These are phyloP conservation scores for Ochropacha duplaris DNA, from an alignment of 2,888 invertebrate genomes.

Conservation along the genomic window DNA sequence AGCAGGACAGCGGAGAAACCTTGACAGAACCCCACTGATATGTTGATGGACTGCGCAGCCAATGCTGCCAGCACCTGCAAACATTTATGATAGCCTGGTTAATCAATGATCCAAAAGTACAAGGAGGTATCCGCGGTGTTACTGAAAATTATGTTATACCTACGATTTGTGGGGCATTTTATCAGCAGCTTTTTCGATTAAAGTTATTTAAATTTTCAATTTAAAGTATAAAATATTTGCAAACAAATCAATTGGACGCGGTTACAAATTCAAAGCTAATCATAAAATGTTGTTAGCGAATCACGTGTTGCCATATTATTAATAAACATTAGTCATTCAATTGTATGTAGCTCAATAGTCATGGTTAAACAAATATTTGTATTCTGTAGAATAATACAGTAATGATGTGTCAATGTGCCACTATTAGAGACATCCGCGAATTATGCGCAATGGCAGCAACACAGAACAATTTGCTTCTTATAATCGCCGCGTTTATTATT, in stretches of 20 bases:
- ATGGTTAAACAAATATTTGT: neutral
- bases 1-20: constrained; percentile 89
- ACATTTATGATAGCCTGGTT: constrained; percentile 35
- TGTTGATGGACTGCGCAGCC: constrained; percentile 89
- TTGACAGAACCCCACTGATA: constrained; percentile 89
- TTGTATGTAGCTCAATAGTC: neutral
- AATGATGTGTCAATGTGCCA: neutral
- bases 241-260: neutral
- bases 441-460: neutral
- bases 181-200: neutral
- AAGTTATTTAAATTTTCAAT: neutral
- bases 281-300: neutral
- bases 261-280: neutral
- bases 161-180: neutral
- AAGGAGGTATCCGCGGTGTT: too few species aligned
- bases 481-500: neutral
- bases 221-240: neutral
- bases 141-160: neutral
- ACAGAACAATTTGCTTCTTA: neutral
- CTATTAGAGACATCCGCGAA: constrained; percentile 3
- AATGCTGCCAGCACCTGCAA: constrained; percentile 86
- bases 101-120: neutral
- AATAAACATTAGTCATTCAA: neutral
- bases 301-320: neutral
- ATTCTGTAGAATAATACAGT: neutral